phyloP scores from a whole-genome alignment of 2,888 invertebrate genomes.

The Hypercompe scribonia region DNA sequence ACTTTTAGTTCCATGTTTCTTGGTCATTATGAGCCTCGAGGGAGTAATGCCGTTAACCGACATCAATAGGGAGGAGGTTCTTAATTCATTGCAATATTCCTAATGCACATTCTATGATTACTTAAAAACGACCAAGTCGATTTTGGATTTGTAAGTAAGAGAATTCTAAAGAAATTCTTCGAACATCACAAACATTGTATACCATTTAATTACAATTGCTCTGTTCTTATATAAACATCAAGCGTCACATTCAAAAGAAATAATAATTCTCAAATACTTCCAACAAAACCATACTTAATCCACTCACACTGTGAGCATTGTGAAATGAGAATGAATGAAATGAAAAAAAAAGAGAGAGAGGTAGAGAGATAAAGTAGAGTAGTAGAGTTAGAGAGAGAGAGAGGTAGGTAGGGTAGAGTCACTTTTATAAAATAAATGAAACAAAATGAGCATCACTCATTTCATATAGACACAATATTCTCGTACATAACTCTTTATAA shows the following conservation, averaged over 20 bases:
- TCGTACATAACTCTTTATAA: background rate
- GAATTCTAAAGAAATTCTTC: too few species aligned
- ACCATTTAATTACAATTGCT: background rate
- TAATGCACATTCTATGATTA: background rate
- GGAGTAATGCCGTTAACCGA: background rate
- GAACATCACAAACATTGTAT: too few species aligned
- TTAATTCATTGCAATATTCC: background rate
- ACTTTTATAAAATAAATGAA: too few species aligned
- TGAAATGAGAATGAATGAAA: too few species aligned
- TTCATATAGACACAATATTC: background rate
- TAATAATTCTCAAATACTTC: background rate
- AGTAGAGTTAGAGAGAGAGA: too few species aligned
- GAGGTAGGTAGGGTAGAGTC: too few species aligned
- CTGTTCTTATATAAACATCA: background rate
- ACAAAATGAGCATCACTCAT: too few species aligned
- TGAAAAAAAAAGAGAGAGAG: too few species aligned
- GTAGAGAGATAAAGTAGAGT: too few species aligned
- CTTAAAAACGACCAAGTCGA: background rate
- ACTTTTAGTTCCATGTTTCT: conserved; percentile 1
- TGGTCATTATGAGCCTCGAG: conserved; percentile 9
- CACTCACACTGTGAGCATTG: background rate
- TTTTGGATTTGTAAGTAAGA: too few species aligned
- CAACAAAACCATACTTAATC: background rate
- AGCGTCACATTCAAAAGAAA: too few species aligned
- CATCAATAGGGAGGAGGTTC: background rate